Evolutionary conservation across 1,140 invertebrate genomes (phyloP).

Genomic region (Eumeta japonica): DNA sequence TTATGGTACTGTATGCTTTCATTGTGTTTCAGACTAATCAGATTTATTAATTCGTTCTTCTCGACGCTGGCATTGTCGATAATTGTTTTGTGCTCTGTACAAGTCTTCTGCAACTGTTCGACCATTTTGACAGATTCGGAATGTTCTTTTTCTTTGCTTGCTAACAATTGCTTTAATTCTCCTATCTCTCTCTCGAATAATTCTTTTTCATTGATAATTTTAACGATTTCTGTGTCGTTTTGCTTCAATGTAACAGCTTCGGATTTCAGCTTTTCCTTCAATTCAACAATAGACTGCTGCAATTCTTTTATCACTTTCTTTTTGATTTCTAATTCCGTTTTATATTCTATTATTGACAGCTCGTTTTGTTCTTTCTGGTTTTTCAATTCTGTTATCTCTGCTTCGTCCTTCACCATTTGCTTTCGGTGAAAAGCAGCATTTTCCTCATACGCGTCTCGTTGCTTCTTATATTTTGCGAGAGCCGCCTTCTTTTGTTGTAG

Average conservation of each 20-base stretch:
- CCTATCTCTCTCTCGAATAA: constrained; percentile 15
- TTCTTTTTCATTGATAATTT: constrained; percentile 32
- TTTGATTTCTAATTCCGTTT: constrained; percentile 23
- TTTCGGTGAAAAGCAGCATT: no score
- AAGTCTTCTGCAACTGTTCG: constrained; percentile 27
- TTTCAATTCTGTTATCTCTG: constrained; percentile 24
- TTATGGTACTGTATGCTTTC: constrained; percentile 79
- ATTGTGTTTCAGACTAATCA: constrained; percentile 77
- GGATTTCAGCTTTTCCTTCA: constrained; percentile 30
- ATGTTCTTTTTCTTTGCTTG: no score
- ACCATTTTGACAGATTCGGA: no score
- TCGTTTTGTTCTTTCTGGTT: constrained; percentile 21
- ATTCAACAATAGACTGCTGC: constrained; percentile 34
- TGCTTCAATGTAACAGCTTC: no score
- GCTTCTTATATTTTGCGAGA: no score
- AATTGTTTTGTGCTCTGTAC: constrained; percentile 32
- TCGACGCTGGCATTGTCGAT: constrained; percentile 57
- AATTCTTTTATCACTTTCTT: constrained; percentile 39
- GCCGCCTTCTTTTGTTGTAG: no score
- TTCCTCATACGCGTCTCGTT: no score
- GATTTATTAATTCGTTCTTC: constrained; percentile 72
- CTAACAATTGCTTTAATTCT: constrained; percentile 16
- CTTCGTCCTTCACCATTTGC: no score
- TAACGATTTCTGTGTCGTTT: constrained; percentile 23
- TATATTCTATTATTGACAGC: constrained; percentile 16